phyloP scores from a whole-genome alignment of 2,797 vertebrate species.

The Sebastiscus albofasciatus region DNA sequence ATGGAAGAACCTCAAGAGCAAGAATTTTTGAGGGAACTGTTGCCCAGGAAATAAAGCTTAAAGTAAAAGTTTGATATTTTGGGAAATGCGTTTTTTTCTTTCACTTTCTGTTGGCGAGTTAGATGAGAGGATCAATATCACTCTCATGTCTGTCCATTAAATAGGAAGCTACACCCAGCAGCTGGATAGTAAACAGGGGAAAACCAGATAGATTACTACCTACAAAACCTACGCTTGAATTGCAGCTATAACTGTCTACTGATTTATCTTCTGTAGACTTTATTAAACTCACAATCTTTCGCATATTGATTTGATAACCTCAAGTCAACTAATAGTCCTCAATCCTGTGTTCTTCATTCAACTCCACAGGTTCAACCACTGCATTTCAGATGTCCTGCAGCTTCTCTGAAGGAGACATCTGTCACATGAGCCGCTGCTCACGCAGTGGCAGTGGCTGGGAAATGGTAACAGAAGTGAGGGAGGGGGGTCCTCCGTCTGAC shows the following conservation, averaged over 20 bases:
- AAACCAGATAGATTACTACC: background rate
- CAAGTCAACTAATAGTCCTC: background rate
- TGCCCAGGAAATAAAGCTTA: background rate
- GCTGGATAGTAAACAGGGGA: background rate
- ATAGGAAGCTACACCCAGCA: background rate
- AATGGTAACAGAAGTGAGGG: background rate
- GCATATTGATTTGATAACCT: background rate
- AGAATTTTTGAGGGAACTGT: background rate
- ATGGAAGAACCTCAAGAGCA: background rate
- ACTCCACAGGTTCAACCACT: slow-evolving; percentile 43
- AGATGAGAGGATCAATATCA: background rate
- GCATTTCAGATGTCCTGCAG: slow-evolving; percentile 54
- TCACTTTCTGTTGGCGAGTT: too few relatives aligned
- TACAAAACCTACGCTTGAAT: background rate
- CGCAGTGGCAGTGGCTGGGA: slow-evolving; percentile 8
- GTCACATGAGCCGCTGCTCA: slow-evolving; percentile 51
- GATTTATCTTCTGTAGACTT: background rate
- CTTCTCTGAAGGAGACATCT: slow-evolving; percentile 35
- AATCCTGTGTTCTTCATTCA: slow-evolving; percentile 3
- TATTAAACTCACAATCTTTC: background rate
- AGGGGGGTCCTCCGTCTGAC: slow-evolving; percentile 36
- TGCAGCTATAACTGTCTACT: background rate
- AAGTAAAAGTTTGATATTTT: background rate
- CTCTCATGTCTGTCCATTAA: background rate
- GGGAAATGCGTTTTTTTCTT: too few relatives aligned